phyloP scores from a whole-genome alignment of 1,140 invertebrate species.

The Drosophila ambigua region DNA sequence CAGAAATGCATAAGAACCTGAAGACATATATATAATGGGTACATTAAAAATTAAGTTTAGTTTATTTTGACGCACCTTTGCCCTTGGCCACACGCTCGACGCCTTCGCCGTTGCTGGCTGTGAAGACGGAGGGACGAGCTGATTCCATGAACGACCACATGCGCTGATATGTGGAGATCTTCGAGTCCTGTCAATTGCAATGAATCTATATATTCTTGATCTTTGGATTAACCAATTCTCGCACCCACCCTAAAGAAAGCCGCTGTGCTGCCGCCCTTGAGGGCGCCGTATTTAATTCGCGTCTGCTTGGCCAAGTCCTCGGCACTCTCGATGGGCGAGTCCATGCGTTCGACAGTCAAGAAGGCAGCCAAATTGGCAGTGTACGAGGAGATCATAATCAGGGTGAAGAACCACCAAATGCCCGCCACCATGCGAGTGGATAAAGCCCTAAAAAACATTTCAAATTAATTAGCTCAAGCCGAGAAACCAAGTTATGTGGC shows the following conservation, averaged over 20 bases:
- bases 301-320: slow-evolving; percentile 98
- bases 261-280: slow-evolving; percentile 95
- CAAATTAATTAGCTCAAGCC: background rate
- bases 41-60: no score
- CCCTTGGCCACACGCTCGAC: slow-evolving; percentile 93
- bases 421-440: slow-evolving; percentile 95
- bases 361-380: slow-evolving; percentile 99
- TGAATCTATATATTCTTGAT: background rate
- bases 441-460: slow-evolving; percentile 87
- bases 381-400: slow-evolving; percentile 99
- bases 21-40: no score
- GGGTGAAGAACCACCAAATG: slow-evolving; percentile 99
- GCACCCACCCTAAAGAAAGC: slow-evolving; percentile 94
- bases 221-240: background rate
- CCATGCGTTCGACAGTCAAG: slow-evolving; percentile 97
- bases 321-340: slow-evolving; percentile 97
- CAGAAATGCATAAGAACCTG: slow-evolving; percentile 92
- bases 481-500: no score
- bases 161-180: slow-evolving; percentile 94
- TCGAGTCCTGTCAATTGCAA: slow-evolving; percentile 90
- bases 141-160: slow-evolving; percentile 98
- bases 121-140: slow-evolving; percentile 92
- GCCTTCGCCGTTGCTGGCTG: slow-evolving; percentile 92
- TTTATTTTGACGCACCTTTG: slow-evolving; percentile 85
- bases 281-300: slow-evolving; percentile 98